phyloP scores from a whole-genome alignment of 1,140 invertebrate species.

The Lordiphosa mommai region DNA sequence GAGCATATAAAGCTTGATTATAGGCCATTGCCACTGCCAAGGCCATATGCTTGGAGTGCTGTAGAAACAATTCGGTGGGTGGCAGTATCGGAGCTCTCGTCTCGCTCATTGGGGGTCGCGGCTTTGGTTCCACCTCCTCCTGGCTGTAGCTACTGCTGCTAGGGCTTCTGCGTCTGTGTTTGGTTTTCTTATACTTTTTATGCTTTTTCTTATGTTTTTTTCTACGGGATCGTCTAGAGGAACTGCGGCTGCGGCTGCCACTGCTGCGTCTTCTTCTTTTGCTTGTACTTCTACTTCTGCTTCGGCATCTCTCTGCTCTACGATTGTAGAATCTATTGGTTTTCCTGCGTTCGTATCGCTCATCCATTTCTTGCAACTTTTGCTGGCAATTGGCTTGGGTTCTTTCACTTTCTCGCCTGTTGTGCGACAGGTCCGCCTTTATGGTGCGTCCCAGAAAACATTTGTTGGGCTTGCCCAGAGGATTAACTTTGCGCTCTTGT shows the following conservation, averaged over 20 bases:
- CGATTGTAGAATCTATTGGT: constrained; percentile 29
- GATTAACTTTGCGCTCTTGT: constrained; percentile 68
- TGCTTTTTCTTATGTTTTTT: constrained; percentile 27
- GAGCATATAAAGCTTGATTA: constrained; percentile 17
- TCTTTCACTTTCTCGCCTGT: constrained; percentile 32
- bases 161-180: neutral
- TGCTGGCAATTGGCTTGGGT: constrained; percentile 22
- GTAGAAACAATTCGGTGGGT: constrained; percentile 8
- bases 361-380: constrained; percentile 47
- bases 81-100: neutral
- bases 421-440: constrained; percentile 37
- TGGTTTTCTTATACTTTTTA: constrained; percentile 26
- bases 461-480: constrained; percentile 64
- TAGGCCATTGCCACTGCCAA: constrained; percentile 54
- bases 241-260: constrained; percentile 14
- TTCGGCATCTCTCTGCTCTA: neutral
- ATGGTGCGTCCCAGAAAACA: constrained; percentile 57
- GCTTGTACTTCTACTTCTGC: neutral
- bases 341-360: constrained; percentile 24
- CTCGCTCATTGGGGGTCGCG: neutral
- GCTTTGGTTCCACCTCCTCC: too few relatives aligned
- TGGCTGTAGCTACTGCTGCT: constrained; percentile 6
- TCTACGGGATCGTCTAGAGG: constrained; percentile 1
- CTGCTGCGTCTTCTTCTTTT: constrained; percentile 7
- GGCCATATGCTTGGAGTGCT: constrained; percentile 47